These are phyloP conservation scores for Drosophila ustulata DNA, from an alignment of 2,888 invertebrate genomes.

Conservation along the genomic window DNA sequence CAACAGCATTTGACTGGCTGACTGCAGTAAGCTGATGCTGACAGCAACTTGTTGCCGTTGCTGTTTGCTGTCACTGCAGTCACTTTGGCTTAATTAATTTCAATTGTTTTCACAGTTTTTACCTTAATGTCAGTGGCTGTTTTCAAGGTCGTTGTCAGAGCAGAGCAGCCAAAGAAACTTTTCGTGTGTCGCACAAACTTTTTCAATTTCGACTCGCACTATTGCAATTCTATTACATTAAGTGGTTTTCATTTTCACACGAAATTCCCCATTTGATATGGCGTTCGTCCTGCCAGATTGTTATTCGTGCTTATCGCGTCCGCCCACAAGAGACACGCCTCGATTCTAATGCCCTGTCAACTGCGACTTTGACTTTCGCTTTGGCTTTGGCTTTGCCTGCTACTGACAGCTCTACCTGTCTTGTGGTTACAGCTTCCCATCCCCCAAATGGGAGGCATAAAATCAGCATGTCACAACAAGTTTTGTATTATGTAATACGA, in stretches of 20 bases:
- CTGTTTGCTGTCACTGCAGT: slow-evolving; percentile 39
- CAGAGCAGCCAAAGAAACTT: slow-evolving; percentile 2
- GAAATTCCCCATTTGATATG: slow-evolving; percentile 25
- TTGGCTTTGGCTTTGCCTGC: slow-evolving; percentile 14
- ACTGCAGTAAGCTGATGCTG: slow-evolving; percentile 19
- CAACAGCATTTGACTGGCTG: slow-evolving; percentile 26
- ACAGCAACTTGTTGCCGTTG: slow-evolving; percentile 60
- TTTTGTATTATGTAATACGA: slow-evolving; percentile 20
- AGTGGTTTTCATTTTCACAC: slow-evolving; percentile 50
- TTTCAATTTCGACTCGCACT: slow-evolving; percentile 25
- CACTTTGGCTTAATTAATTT: slow-evolving; percentile 69
- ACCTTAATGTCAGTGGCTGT: background rate
- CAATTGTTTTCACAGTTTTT: slow-evolving; percentile 49
- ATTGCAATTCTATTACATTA: slow-evolving; percentile 47
- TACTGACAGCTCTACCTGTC: slow-evolving; percentile 54
- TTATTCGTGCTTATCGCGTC: slow-evolving; percentile 32
- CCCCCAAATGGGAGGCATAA: slow-evolving; percentile 9
- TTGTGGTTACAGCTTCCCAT: slow-evolving; percentile 29
- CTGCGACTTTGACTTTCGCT: slow-evolving; percentile 8
- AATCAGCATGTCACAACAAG: slow-evolving; percentile 46
- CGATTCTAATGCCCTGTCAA: slow-evolving; percentile 27
- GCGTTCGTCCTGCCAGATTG: slow-evolving; percentile 24
- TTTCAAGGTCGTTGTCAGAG: slow-evolving; percentile 19
- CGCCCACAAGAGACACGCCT: slow-evolving; percentile 16
- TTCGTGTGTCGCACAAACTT: slow-evolving; percentile 4